Conservation (phyloP, 2,797 vertebrate genomes). For the Threskiornis aethiopicus region DNA sequence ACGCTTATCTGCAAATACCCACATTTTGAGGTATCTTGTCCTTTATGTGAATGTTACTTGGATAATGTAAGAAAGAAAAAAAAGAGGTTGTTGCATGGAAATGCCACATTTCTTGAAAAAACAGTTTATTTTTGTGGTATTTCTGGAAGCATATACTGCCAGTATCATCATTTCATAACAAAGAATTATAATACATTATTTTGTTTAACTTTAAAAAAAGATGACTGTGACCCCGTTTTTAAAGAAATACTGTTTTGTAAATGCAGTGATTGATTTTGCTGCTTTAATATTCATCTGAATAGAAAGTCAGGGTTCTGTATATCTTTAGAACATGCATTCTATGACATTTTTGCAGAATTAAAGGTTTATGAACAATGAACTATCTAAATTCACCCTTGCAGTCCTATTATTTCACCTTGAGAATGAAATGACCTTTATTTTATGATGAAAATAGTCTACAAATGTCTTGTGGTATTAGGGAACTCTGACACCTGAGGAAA, state of each 20-base stretch:
- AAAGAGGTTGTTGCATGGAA: background rate
- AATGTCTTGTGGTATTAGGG: background rate
- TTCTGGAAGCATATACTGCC: background rate
- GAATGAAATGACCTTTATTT: slow-evolving; percentile 20
- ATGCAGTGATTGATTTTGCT: background rate
- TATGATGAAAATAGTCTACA: background rate
- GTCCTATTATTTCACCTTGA: background rate
- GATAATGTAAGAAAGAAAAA: background rate
- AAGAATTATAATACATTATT: background rate
- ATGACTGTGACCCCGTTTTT: background rate
- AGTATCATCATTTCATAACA: background rate
- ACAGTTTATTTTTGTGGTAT: background rate
- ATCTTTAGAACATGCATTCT: background rate
- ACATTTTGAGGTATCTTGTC: accelerated
- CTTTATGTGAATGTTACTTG: background rate
- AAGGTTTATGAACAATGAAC: background rate
- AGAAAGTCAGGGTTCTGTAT: background rate
- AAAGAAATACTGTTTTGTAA: background rate
- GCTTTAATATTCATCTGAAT: background rate
- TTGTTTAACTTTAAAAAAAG: background rate
- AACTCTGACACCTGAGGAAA: background rate
- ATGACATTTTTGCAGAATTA: background rate
- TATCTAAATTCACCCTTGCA: background rate
- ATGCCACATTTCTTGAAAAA: background rate
- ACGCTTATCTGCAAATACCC: background rate